Evolutionary conservation across 2,113 vertebrate species (phyloP).

Genomic region (Corythornis cristatus): DNA sequence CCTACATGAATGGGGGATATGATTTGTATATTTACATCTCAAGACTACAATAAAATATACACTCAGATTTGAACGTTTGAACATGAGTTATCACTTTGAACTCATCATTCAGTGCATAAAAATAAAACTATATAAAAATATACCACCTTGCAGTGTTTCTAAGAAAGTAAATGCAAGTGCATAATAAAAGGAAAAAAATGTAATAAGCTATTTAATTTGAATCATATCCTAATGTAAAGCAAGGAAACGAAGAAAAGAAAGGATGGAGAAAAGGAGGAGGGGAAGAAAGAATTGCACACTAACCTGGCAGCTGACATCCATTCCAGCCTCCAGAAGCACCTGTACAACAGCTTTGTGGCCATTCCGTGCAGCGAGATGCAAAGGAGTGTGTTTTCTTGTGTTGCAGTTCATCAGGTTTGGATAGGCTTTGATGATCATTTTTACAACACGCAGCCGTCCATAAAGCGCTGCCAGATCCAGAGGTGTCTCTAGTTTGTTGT

Average conservation of each 20-base stretch:
- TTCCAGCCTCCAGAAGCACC: constrained; percentile 90
- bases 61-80: not conserved
- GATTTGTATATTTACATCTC: not conserved
- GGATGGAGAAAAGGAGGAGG: not conserved
- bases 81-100: not conserved
- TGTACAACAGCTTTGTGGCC: constrained; percentile 90
- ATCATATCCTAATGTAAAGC: not conserved
- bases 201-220: not conserved
- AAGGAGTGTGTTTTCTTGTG: constrained; percentile 87
- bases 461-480: constrained; percentile 94
- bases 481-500: constrained; percentile 91
- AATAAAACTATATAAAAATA: not conserved
- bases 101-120: not conserved
- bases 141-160: not conserved
- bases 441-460: constrained; percentile 90
- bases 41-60: not conserved
- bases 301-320: constrained; percentile 95
- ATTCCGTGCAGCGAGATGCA: constrained; percentile 97
- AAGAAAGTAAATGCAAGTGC: not conserved
- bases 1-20: not conserved
- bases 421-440: constrained; percentile 92
- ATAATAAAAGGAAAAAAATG: not conserved
- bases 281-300: constrained; percentile 48
- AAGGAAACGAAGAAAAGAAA: not conserved
- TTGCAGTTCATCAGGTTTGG: constrained; percentile 92